Evolutionary conservation across 2,888 invertebrate species (phyloP).

Genomic region (Drosophila multiciliata): DNA sequence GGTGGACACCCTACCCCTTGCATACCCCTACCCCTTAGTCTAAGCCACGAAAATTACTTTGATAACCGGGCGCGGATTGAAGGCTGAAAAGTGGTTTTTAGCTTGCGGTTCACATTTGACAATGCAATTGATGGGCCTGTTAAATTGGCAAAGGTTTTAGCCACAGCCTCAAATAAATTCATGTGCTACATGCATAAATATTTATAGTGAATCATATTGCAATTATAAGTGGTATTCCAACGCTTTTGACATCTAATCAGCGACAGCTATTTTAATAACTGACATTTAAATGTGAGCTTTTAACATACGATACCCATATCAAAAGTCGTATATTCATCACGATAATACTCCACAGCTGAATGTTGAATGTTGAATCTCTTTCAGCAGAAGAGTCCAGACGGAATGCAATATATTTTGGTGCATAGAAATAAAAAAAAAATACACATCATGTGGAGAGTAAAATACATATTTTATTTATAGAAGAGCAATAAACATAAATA

Average conservation of each 20-base stretch:
- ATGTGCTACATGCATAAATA: slow-evolving; percentile 36
- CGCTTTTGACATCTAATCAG: slow-evolving; percentile 47
- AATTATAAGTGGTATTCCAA: slow-evolving; percentile 48
- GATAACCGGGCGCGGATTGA: slow-evolving; percentile 71
- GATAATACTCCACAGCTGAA: neutral
- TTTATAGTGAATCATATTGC: slow-evolving; percentile 47
- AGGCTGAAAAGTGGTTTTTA: slow-evolving; percentile 74
- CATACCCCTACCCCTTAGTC: neutral
- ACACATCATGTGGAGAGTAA: neutral
- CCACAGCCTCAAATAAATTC: slow-evolving; percentile 34
- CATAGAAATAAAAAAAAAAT: neutral
- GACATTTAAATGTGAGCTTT: slow-evolving; percentile 26
- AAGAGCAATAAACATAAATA: neutral
- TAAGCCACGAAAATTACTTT: slow-evolving; percentile 67
- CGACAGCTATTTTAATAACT: slow-evolving; percentile 28
- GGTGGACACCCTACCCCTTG: neutral
- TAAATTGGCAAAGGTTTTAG: slow-evolving; percentile 51
- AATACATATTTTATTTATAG: neutral
- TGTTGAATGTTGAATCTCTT: neutral
- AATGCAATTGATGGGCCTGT: slow-evolving; percentile 75
- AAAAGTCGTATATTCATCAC: neutral
- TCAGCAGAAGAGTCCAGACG: neutral
- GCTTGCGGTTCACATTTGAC: slow-evolving; percentile 73
- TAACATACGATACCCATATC: neutral
- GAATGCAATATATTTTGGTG: neutral